A percentile compares a stretch with the other conserved stretches of the same genome.
Conservation (phyloP, 1,140 invertebrate genomes). For the Drosophila azteca region DNA sequence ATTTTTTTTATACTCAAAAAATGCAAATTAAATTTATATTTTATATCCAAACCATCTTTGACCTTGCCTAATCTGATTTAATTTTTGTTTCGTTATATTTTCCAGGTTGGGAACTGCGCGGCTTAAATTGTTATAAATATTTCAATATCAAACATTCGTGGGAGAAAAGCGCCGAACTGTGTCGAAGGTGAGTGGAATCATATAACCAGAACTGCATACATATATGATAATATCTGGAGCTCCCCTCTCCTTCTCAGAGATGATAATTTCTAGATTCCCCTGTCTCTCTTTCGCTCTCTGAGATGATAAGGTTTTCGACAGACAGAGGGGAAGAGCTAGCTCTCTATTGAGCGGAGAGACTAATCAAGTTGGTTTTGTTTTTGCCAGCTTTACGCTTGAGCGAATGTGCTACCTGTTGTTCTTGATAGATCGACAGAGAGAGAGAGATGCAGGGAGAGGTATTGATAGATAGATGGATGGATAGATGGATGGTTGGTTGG, state of each 20-base stretch:
- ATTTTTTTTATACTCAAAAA: background rate
- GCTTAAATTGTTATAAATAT: slow-evolving; percentile 97
- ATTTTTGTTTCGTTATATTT: slow-evolving; percentile 8
- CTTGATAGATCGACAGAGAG: slow-evolving; percentile 26
- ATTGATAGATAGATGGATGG: slow-evolving; percentile 19
- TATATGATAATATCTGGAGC: slow-evolving; percentile 57
- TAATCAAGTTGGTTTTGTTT: slow-evolving; percentile 15
- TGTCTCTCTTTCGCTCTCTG: background rate
- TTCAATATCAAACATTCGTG: slow-evolving; percentile 98
- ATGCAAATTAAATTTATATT: background rate
- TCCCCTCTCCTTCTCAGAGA: slow-evolving; percentile 1
- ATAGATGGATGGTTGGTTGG: slow-evolving; percentile 26
- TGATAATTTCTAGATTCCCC: slow-evolving; percentile 55
- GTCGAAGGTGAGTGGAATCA: slow-evolving; percentile 91
- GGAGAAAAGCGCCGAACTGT: slow-evolving; percentile 96
- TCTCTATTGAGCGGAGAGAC: slow-evolving; percentile 30
- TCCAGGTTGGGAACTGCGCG: slow-evolving; percentile 95
- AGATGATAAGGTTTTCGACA: slow-evolving; percentile 27
- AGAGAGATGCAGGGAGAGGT: background rate
- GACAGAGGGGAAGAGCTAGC: slow-evolving; percentile 43
- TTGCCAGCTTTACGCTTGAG: slow-evolving; percentile 53
- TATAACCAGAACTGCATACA: slow-evolving; percentile 48
- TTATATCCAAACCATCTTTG: slow-evolving; percentile 10
- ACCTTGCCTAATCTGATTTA: slow-evolving; percentile 7
- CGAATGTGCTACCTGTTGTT: slow-evolving; percentile 68